A percentile compares a stretch with the other conserved stretches of the same genome.
phyloP scores from a whole-genome alignment of 37 sponge, comb jelly and placozoan species.

The Tethya wilhelma region DNA sequence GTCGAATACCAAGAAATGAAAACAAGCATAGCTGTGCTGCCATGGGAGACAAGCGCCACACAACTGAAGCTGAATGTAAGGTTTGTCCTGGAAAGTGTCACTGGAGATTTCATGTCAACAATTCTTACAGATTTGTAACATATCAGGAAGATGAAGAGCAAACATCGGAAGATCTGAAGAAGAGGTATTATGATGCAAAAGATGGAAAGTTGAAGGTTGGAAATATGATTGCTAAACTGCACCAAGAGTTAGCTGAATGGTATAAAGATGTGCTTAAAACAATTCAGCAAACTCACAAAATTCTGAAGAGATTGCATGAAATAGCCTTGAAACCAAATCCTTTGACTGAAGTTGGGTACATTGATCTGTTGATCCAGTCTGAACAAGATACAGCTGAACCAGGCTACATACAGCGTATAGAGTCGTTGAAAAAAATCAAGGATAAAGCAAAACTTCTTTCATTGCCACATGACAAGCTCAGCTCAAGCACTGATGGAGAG shows the following conservation, averaged over 20 bases:
- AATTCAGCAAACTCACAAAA: conserved; percentile 12
- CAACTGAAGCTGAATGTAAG: conserved; percentile 19
- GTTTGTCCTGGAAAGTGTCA: conserved; percentile 66
- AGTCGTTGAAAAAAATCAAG: no score
- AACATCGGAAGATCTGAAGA: conserved; percentile 64
- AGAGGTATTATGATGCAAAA: conserved; percentile 45
- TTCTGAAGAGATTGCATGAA: conserved; percentile 47
- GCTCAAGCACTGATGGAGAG: no score
- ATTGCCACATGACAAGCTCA: no score
- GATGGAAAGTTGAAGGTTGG: conserved; percentile 23
- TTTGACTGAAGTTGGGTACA: conserved; percentile 70
- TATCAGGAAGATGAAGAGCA: conserved; percentile 43
- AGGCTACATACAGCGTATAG: conserved; percentile 65
- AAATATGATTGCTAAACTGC: conserved; percentile 28
- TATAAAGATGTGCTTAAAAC: conserved; percentile 18
- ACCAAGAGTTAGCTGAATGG: conserved; percentile 14
- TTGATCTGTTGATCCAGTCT: conserved; percentile 74
- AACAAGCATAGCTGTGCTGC: conserved; percentile 69
- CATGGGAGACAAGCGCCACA: conserved; percentile 54
- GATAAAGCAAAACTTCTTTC: no score
- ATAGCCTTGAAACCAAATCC: conserved; percentile 80
- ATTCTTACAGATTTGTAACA: conserved; percentile 52
- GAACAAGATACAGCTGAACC: conserved; percentile 53
- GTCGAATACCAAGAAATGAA: conserved; percentile 47
- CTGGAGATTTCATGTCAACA: conserved; percentile 70